These are phyloP conservation scores for Tyto alba DNA, from an alignment of 2,113 vertebrate genomes.

Conservation along the genomic window DNA sequence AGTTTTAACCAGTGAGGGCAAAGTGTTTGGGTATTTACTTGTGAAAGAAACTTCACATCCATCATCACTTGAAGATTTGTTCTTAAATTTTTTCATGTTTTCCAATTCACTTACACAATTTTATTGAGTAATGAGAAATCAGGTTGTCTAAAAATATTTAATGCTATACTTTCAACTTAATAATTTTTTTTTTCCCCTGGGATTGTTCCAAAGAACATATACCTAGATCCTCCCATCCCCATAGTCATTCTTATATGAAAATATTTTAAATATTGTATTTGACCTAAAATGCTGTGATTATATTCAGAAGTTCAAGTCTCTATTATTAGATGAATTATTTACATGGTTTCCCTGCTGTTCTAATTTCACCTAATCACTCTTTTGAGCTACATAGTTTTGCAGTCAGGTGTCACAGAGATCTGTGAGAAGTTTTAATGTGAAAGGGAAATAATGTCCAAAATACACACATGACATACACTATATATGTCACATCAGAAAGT, in stretches of 20 bases:
- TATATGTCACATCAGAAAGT: background rate
- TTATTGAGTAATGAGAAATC: background rate
- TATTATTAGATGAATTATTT: background rate
- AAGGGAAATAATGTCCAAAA: background rate
- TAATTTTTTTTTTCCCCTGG: background rate
- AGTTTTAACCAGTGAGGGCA: background rate
- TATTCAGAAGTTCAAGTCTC: background rate
- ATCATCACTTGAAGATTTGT: background rate
- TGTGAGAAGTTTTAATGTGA: background rate
- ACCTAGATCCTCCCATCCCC: background rate
- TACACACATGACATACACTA: fast-evolving
- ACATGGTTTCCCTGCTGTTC: background rate
- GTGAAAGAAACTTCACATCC: background rate
- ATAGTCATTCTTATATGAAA: background rate
- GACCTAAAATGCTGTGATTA: background rate
- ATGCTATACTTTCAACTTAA: background rate
- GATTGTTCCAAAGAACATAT: fast-evolving
- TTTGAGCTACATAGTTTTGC: background rate
- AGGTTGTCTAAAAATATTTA: background rate
- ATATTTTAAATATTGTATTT: background rate
- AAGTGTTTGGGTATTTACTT: background rate
- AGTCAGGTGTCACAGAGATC: background rate
- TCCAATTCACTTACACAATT: background rate
- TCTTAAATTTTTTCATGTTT: background rate
- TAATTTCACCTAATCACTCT: background rate